Evolutionary conservation across 1,140 invertebrate species (phyloP).

Genomic region (Eumaeus atala): DNA sequence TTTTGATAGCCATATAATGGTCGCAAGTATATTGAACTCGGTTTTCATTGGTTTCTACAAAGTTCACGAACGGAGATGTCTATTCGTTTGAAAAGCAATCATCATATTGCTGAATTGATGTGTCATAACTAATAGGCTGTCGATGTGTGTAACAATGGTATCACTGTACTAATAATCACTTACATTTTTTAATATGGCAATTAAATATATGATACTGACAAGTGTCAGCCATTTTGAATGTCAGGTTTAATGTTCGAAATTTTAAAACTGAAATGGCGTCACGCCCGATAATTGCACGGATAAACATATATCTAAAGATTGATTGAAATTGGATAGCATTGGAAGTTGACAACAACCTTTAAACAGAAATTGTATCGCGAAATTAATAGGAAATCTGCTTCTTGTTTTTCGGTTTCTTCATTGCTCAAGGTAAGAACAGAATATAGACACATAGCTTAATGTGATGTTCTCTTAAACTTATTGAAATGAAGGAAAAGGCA

Average conservation of each 20-base stretch:
- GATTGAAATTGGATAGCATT: too few relatives aligned
- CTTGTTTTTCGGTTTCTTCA: too few relatives aligned
- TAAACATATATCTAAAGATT: too few relatives aligned
- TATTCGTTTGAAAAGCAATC: conserved; percentile 21
- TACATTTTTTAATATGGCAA: conserved; percentile 1
- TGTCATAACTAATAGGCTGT: conserved; percentile 6
- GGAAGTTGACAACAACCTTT: too few relatives aligned
- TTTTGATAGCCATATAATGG: conserved; percentile 32
- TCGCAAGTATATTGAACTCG: conserved; percentile 33
- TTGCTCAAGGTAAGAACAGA: too few relatives aligned
- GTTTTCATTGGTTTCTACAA: conserved; percentile 23
- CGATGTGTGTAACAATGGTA: conserved; percentile 1
- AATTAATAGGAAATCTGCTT: too few relatives aligned
- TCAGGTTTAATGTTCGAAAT: not conserved
- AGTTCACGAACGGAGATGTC: conserved; percentile 26
- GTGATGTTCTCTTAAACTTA: too few relatives aligned
- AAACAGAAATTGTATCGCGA: too few relatives aligned
- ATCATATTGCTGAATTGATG: conserved; percentile 22
- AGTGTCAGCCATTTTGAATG: conserved; percentile 1
- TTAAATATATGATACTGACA: not conserved
- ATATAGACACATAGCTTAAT: too few relatives aligned
- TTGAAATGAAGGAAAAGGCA: too few relatives aligned
- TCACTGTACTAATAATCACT: not conserved
- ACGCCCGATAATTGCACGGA: too few relatives aligned
- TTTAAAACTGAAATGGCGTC: not conserved